Conservation (phyloP, 2,797 vertebrate species). For the Pogoniulus pusillus region DNA sequence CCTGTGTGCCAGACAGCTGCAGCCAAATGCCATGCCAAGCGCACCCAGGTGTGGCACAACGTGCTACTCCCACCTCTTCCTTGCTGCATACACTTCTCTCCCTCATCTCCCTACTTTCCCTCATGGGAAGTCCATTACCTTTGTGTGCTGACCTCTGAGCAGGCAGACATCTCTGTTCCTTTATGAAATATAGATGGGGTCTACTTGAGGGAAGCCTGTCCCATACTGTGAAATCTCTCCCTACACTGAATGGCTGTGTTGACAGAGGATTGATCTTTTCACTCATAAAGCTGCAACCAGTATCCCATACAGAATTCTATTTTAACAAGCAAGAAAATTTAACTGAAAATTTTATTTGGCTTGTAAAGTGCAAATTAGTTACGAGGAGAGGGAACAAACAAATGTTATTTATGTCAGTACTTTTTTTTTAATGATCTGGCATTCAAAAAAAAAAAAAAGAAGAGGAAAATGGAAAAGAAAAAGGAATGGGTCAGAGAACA, state of each 20-base stretch:
- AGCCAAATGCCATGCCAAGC: not conserved
- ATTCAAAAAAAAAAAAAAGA: not conserved
- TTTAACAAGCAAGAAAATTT: not conserved
- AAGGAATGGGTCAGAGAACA: not conserved
- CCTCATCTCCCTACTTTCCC: not conserved
- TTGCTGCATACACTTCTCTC: not conserved
- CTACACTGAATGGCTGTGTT: not conserved
- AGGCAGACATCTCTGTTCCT: not conserved
- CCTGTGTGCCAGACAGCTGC: not conserved
- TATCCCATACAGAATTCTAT: not conserved
- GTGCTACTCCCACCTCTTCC: fast-evolving
- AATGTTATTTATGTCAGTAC: not conserved
- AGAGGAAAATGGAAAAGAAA: not conserved
- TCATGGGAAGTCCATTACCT: not conserved
- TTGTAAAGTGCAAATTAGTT: not conserved
- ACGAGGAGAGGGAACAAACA: not conserved
- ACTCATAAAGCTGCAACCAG: not conserved
- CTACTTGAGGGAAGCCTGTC: not conserved
- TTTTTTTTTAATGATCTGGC: not conserved
- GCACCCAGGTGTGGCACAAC: not conserved
- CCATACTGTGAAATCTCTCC: not conserved
- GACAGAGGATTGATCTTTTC: not conserved
- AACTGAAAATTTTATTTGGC: not conserved
- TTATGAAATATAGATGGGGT: not conserved
- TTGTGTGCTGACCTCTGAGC: not conserved